phyloP scores from a whole-genome alignment of 1,140 invertebrate species.

The Lordiphosa collinella region DNA sequence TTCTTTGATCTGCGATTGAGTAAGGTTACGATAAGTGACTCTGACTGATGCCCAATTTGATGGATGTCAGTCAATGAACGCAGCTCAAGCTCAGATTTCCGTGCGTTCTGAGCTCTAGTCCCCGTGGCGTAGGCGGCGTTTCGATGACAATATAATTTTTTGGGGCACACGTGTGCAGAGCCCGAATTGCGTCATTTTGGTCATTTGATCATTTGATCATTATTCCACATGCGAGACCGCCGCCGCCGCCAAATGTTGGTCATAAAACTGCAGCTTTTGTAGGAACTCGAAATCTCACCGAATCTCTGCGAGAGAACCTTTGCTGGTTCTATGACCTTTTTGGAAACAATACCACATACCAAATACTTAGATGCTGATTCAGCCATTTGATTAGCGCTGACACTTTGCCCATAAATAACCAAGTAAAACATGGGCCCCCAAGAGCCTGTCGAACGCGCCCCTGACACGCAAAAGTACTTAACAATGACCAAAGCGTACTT shows the following conservation, averaged over 20 bases:
- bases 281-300: slow-evolving; percentile 25
- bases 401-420: slow-evolving; percentile 79
- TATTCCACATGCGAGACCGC: slow-evolving; percentile 36
- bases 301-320: slow-evolving; percentile 12
- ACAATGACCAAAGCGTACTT: slow-evolving; percentile 77
- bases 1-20: slow-evolving; percentile 50
- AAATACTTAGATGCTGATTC: slow-evolving; percentile 57
- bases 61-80: slow-evolving; percentile 61
- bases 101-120: slow-evolving; percentile 14
- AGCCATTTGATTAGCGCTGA: slow-evolving; percentile 76
- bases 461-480: slow-evolving; percentile 77
- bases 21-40: slow-evolving; percentile 46
- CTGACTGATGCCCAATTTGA: slow-evolving; percentile 37
- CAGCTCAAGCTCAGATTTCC: slow-evolving; percentile 54
- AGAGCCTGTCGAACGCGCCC: slow-evolving; percentile 47
- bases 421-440: slow-evolving; percentile 73
- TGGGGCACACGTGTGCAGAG: slow-evolving; percentile 47
- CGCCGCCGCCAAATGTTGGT: slow-evolving; percentile 25
- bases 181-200: slow-evolving; percentile 58
- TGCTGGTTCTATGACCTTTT: slow-evolving; percentile 34
- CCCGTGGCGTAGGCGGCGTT: slow-evolving; percentile 45
- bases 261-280: slow-evolving; percentile 65
- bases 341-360: slow-evolving; percentile 26
- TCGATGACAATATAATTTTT: slow-evolving; percentile 55
- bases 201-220: slow-evolving; percentile 28